Evolutionary conservation across 2,888 invertebrate species (phyloP), one percentile per base, ranked within the genome.

Genomic region (Amiota mariae): DNA sequence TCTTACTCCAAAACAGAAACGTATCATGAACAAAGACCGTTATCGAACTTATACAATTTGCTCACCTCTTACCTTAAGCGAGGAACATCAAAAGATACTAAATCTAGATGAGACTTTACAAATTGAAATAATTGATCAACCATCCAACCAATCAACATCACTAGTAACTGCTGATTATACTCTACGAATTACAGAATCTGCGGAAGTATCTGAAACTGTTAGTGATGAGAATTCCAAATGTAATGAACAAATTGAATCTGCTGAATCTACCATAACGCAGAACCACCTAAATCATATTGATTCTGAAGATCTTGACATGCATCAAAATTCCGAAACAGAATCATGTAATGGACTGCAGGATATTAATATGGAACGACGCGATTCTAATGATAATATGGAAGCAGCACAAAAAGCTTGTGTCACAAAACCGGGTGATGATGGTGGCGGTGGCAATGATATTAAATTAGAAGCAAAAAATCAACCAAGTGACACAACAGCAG

Each of bases 21-120:
- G 96, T 57, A 93, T 93, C 79, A 88, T 94, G 54, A 93, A 94
- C 1, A 95, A 95, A 86, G 95, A 96, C 81, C 92, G 96, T 75
- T 96, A 94, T 87, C 94, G 94, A 87, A 96, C 96, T 0, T 96
- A 96, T 86, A 96, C 95, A 0, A 95, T 68, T 13, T 51, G 24
- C 9, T 68, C 67, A 15, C 67, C 67, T 9, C 20, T 68, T 11
- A 24, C 67, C 24, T 13, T 85, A 0, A 84, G 79, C 46, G 86
- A 85, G 46, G 88, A 68, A 83, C 85, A 80, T 64, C 71, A 89
- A 89, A 78, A 78, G 1, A 76, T 77, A 0, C 73, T 47, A 0
- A 81, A 82, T 1, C 74, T 51, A 4, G 88, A 90, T 74, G 89
- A 90, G 76, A 87, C 87, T 0, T 76, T 90, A 49, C 84, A 88